Evolutionary conservation across 2,888 invertebrate species (phyloP), one percentile per base, ranked within the genome.

Genomic region (Brachynemurus nebulosus): DNA sequence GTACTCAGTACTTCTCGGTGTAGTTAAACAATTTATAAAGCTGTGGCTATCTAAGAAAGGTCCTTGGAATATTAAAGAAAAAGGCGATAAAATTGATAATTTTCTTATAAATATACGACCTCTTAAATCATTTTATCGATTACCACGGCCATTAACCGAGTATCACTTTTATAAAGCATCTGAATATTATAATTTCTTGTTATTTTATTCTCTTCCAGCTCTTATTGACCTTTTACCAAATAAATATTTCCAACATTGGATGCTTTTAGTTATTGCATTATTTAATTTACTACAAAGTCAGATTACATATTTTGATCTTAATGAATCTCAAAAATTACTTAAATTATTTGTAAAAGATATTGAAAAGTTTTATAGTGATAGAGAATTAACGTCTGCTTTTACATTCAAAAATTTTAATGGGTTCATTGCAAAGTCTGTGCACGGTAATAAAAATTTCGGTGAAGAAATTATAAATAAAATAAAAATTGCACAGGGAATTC

Each of bases 381-480:
- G 45, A 11, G 42, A 45, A 30, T 47, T 54, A 17, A 49, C 48
- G 8, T 50, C 53, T 8, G 48, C 52, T 16, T 54, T 53, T 35
- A 45, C 48, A 17, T 55, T 50, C 43, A 52, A 55, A 48, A 50
- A 48, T 44, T 46, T 40, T 27, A 53, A 53, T 44, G 53, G 53
- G 18, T 49, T 48, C 42, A 42, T 53, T 20, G 46, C 45, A 1
- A 47, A 51, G 3, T 44, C 44, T 30, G 47, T 52, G 41, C 50
- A 53, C 47, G 52, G 51, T 7, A 48, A 39, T 3, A 47, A 52
- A 42, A 39, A 52, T 30, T 23, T 50, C 2, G 43, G 48, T 17
- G 47, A 51, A 39, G 51, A 52, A 45, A 45, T 54, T 1, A 30
- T 47, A 2, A 52, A 50, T 23, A 50, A 51, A 21, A 4, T 53